Evolutionary conservation across 1,140 invertebrate species (phyloP), one percentile per base, ranked within the genome.

Genomic region (Cotesia glomerata): DNA sequence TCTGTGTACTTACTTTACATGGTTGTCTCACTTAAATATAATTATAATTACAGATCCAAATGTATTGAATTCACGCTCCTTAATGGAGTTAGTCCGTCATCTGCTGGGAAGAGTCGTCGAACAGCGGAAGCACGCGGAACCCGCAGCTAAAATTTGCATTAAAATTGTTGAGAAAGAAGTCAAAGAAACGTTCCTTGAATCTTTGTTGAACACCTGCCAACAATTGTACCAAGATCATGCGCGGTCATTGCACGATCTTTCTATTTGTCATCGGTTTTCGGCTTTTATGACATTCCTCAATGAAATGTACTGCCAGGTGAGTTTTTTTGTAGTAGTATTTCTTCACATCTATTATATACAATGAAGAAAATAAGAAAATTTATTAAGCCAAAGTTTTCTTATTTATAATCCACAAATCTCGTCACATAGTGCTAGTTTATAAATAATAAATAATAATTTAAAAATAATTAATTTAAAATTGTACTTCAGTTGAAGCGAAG

Each of bases 151-250:
- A 69, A 88, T 95, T 63, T 95, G 94, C 80, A 91, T 95, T 70
- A 91, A 91, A 62, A 95, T 96, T 58, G 95, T 96, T 74, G 93
- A 95, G 89, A 93, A 91, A 87, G 95, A 96, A 86, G 90, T 91
- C 73, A 93, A 92, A 76, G 93, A 95, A 85, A 96, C 95, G 18
- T 96, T 97, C 82, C 86, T 96, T 66, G 95, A 97, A 86, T 95
- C 94, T 7, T 86, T 97, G 65, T 87, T 96, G 63, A 97, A 97
- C 84, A 95, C 92, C 13, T 95, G 94, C 80, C 94, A 95, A 80
- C 94, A 96, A 83, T 96, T 93, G 92, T 96, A 94, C 84, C 94
- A 95, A 81, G 94, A 96, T 82, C 86, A 93, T 39, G 93, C 93
- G 71, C 92, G 92, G 87, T 89, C 90, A 35, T 74, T 85, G 69